Conservation (phyloP, 2,113 vertebrate species). For the Petrocephalus microphthalmus region DNA sequence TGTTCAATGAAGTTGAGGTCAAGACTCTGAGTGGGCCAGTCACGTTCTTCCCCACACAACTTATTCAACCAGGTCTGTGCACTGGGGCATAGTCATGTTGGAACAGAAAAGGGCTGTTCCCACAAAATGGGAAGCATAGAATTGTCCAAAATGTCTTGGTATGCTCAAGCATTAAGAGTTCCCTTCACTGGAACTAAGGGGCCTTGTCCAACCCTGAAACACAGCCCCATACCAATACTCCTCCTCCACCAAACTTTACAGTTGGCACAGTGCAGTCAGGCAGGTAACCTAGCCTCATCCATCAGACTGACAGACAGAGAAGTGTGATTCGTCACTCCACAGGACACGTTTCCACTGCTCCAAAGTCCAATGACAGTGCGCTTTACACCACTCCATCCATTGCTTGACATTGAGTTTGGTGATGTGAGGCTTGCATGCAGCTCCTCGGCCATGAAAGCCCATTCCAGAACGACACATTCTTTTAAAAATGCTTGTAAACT, state of each 20-base stretch:
- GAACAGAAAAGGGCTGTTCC: background rate
- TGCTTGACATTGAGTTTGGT: background rate
- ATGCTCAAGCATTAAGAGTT: background rate
- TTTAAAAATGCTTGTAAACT: too few relatives aligned
- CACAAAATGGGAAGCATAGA: background rate
- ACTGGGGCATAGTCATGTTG: too few relatives aligned
- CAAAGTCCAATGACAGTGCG: background rate
- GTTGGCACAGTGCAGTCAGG: background rate
- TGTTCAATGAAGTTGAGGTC: too few relatives aligned
- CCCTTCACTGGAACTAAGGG: background rate
- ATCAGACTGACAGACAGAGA: background rate
- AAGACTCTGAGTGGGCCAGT: too few relatives aligned
- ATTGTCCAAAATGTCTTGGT: background rate
- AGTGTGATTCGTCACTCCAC: background rate
- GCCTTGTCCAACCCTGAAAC: background rate
- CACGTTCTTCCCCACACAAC: too few relatives aligned
- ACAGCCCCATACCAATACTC: background rate
- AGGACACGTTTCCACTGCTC: background rate
- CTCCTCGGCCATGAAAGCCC: background rate
- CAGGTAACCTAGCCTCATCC: background rate
- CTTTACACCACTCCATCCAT: background rate
- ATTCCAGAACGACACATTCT: background rate
- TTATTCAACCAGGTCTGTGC: too few relatives aligned
- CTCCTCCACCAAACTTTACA: background rate
- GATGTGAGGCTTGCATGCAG: background rate